phyloP scores from a whole-genome alignment of 2,797 vertebrate genomes.

The Sebastolobus altivelis region DNA sequence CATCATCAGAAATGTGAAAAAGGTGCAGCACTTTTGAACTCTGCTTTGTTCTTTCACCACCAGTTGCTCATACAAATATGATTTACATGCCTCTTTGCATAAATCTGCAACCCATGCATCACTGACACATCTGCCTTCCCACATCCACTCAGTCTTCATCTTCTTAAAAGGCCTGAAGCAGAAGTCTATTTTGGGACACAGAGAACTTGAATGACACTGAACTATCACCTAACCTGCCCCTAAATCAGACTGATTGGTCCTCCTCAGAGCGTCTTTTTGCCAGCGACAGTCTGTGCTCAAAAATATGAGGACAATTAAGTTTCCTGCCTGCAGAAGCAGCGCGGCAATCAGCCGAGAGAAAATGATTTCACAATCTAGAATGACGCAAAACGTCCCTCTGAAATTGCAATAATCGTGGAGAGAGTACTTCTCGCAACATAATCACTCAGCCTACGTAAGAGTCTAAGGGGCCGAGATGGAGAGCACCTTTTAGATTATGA shows the following conservation, averaged over 20 bases:
- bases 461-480: slow-evolving; percentile 10
- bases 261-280: slow-evolving; percentile 5
- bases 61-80: slow-evolving; percentile 56
- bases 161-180: slow-evolving; percentile 16
- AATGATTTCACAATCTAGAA: slow-evolving; percentile 31
- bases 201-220: slow-evolving; percentile 31
- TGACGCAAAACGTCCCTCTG: slow-evolving; percentile 43
- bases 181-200: slow-evolving; percentile 12
- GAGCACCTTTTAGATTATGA: slow-evolving; percentile 42
- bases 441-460: slow-evolving; percentile 25
- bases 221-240: slow-evolving; percentile 28
- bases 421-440: slow-evolving; percentile 36
- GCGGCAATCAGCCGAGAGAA: slow-evolving; percentile 43
- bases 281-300: background rate
- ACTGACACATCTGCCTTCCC: slow-evolving; percentile 40
- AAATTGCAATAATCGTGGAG: slow-evolving; percentile 34
- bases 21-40: background rate
- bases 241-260: slow-evolving; percentile 32
- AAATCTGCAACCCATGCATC: slow-evolving; percentile 45
- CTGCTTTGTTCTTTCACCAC: slow-evolving; percentile 35
- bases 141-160: slow-evolving; percentile 33
- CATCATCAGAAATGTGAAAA: background rate
- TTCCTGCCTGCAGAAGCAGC: background rate
- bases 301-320: slow-evolving; percentile 33
- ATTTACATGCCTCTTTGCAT: slow-evolving; percentile 65